Evolutionary conservation across 2,888 invertebrate genomes (phyloP).

Genomic region (Idaea biselata): DNA sequence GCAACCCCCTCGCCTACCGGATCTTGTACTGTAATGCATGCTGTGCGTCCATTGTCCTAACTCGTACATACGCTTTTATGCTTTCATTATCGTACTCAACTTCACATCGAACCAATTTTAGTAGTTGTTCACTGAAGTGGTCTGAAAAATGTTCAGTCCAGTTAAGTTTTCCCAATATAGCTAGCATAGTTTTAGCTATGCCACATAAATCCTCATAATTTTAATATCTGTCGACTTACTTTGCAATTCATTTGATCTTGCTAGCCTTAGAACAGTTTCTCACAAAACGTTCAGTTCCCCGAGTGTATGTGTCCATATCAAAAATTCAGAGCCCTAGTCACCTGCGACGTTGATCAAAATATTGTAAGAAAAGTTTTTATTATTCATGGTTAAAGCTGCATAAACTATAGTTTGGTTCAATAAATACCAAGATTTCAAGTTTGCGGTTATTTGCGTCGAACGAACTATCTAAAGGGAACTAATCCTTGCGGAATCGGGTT

Average conservation of each 20-base stretch:
- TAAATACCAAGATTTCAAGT: not conserved
- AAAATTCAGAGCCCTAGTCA: constrained; percentile 21
- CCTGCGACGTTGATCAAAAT: constrained; percentile 3
- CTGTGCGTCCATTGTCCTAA: constrained; percentile 46
- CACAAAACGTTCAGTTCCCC: not conserved
- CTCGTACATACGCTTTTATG: constrained; percentile 52
- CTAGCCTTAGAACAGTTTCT: not conserved
- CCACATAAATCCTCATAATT: not conserved
- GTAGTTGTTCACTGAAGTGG: too few relatives aligned
- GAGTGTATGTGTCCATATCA: constrained; percentile 7
- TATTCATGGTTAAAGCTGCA: constrained; percentile 12
- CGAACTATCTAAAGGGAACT: constrained; percentile 32
- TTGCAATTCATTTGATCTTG: not conserved
- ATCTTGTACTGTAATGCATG: constrained; percentile 39
- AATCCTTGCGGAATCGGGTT: constrained; percentile 43
- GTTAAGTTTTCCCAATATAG: constrained; percentile 34
- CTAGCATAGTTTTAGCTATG: not conserved
- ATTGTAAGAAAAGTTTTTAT: not conserved
- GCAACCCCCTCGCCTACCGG: constrained; percentile 35
- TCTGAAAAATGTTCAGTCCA: too few relatives aligned
- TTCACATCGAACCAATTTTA: constrained; percentile 34
- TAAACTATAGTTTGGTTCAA: not conserved
- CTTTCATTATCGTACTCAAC: constrained; percentile 22
- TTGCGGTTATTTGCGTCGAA: constrained; percentile 30
- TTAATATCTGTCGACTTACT: not conserved